Conservation (phyloP, 1,140 invertebrate species). For the Caligus rogercresseyi region DNA sequence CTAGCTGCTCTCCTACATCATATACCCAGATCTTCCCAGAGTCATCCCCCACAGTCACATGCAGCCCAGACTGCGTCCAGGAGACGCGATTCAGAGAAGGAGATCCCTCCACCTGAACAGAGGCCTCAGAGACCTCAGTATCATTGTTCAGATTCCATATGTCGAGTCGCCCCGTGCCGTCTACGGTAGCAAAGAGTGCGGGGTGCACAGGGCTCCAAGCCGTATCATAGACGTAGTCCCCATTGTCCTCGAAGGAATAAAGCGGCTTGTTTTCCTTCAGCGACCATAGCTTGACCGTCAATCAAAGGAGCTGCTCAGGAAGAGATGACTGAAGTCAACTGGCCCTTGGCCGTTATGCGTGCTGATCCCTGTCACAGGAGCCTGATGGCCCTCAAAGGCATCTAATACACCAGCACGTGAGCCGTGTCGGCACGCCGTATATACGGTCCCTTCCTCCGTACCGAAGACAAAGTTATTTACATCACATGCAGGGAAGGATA, state of each 20-base stretch:
- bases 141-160: constrained; percentile 94
- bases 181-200: constrained; percentile 84
- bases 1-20: constrained; percentile 83
- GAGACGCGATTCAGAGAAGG: constrained; percentile 76
- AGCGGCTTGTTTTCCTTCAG: constrained; percentile 81
- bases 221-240: constrained; percentile 91
- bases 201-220: constrained; percentile 96
- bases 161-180: constrained; percentile 77
- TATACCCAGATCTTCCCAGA: constrained; percentile 83
- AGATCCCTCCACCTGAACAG: constrained; percentile 55
- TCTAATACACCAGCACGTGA: constrained; percentile 79
- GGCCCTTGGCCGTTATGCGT: constrained; percentile 67
- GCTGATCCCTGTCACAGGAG: constrained; percentile 77
- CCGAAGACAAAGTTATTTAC: constrained; percentile 96
- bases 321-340: constrained; percentile 87
- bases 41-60: constrained; percentile 74
- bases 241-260: constrained; percentile 96
- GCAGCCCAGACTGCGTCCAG: constrained; percentile 77
- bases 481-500: constrained; percentile 80
- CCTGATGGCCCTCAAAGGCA: constrained; percentile 78
- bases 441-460: constrained; percentile 84
- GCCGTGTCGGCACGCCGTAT: constrained; percentile 79
- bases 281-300: constrained; percentile 97
- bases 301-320: constrained; percentile 89
- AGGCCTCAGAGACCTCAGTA: constrained; percentile 79